Evolutionary conservation across 2,113 vertebrate genomes (phyloP).

Genomic region (Pomatostomus ruficeps): DNA sequence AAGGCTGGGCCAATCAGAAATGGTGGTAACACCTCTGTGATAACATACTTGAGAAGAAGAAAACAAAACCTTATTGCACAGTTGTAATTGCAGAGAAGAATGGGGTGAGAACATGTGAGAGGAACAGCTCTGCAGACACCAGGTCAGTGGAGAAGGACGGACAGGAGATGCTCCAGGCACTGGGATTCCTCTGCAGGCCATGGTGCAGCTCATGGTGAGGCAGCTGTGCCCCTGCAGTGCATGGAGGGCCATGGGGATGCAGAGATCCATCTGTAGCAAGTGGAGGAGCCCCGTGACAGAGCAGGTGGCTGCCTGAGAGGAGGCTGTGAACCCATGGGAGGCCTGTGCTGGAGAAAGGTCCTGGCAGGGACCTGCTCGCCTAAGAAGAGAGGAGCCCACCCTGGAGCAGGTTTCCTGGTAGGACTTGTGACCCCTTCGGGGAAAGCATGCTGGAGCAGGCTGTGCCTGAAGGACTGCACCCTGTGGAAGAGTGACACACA

Average conservation of each 20-base stretch:
- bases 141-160: background rate
- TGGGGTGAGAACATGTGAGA: rapidly evolving
- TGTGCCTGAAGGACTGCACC: background rate
- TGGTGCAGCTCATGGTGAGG: background rate
- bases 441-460: background rate
- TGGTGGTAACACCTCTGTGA: background rate
- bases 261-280: background rate
- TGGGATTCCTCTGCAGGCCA: rapidly evolving
- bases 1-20: background rate
- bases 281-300: background rate
- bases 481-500: background rate
- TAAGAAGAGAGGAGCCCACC: background rate
- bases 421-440: rapidly evolving
- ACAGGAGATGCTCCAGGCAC: background rate
- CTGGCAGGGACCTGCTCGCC: background rate
- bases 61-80: background rate
- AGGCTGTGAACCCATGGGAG: background rate
- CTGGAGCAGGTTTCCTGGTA: background rate
- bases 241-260: rapidly evolving
- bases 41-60: background rate
- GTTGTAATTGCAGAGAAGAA: background rate
- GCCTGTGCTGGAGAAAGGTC: background rate
- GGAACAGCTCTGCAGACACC: background rate
- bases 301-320: background rate
- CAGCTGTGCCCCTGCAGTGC: background rate